phyloP scores from a whole-genome alignment of 2,113 vertebrate genomes.

The Crypturellus undulatus region DNA sequence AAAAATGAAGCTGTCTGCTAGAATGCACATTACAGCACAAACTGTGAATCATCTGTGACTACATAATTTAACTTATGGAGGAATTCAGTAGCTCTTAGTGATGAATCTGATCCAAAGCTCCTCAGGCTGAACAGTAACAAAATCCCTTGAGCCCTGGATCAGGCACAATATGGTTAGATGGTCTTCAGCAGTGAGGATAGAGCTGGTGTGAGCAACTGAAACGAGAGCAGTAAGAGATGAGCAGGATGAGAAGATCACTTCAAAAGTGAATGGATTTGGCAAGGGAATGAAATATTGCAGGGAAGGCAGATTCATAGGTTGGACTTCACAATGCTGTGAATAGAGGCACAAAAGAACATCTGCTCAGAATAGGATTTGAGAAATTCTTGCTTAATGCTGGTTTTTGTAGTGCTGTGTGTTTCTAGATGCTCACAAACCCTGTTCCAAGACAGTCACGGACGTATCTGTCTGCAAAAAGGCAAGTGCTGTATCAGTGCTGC shows the following conservation, averaged over 20 bases:
- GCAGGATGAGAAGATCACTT: neutral
- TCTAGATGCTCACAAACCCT: neutral
- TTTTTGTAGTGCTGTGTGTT: neutral
- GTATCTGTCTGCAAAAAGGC: neutral
- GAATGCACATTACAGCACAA: neutral
- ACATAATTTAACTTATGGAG: neutral
- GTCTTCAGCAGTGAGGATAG: neutral
- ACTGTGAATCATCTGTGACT: neutral
- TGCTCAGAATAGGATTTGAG: neutral
- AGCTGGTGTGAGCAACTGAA: neutral
- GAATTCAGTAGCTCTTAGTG: neutral
- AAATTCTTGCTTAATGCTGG: neutral
- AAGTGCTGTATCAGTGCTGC: rapidly evolving
- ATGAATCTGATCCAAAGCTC: neutral
- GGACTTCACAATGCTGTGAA: neutral
- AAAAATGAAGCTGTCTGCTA: neutral
- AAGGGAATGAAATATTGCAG: neutral
- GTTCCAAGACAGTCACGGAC: neutral
- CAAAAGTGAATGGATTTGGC: neutral
- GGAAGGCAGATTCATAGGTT: neutral
- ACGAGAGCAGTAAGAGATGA: rapidly evolving
- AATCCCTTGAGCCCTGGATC: neutral
- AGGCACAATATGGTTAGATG: neutral
- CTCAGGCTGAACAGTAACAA: neutral
- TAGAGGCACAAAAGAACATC: neutral